phyloP scores from a whole-genome alignment of 2,113 vertebrate genomes.

The Miniopterus natalensis region DNA sequence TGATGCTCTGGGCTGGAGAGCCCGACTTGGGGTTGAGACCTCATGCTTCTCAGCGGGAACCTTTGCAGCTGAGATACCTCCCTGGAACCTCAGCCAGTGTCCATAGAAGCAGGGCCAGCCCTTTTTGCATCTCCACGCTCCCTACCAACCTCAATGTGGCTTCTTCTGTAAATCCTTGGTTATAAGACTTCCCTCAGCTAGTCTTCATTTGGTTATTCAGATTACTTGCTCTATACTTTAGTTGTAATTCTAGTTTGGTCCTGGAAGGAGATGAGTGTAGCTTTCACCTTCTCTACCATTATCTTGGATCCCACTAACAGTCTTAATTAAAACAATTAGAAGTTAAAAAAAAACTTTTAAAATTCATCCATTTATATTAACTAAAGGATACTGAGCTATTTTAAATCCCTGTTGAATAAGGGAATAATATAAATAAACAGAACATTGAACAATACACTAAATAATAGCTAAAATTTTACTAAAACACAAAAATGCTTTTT shows the following conservation, averaged over 20 bases:
- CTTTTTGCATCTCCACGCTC: not conserved
- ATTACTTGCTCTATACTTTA: not conserved
- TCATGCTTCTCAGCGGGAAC: not conserved
- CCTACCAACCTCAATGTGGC: not conserved
- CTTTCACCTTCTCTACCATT: not conserved
- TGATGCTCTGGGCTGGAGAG: not conserved
- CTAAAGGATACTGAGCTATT: not conserved
- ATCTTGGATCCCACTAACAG: not conserved
- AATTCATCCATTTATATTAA: not conserved
- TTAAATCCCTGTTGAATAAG: not conserved
- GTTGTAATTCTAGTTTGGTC: not conserved
- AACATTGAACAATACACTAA: not conserved
- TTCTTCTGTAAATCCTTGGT: not conserved
- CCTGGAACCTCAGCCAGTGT: not conserved
- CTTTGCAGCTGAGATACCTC: not conserved
- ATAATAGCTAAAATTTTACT: slow-evolving; percentile 5
- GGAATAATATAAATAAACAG: not conserved
- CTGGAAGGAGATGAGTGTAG: not conserved
- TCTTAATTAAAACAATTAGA: not conserved
- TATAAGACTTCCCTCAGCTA: not conserved
- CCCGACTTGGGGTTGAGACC: not conserved
- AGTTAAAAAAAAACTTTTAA: not conserved
- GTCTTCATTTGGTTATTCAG: not conserved
- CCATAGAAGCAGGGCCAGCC: not conserved
- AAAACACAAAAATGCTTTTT: not conserved